These are phyloP conservation scores for Porites australiensis DNA, from an alignment of 64 coral and sea anemone species.

Conservation along the genomic window DNA sequence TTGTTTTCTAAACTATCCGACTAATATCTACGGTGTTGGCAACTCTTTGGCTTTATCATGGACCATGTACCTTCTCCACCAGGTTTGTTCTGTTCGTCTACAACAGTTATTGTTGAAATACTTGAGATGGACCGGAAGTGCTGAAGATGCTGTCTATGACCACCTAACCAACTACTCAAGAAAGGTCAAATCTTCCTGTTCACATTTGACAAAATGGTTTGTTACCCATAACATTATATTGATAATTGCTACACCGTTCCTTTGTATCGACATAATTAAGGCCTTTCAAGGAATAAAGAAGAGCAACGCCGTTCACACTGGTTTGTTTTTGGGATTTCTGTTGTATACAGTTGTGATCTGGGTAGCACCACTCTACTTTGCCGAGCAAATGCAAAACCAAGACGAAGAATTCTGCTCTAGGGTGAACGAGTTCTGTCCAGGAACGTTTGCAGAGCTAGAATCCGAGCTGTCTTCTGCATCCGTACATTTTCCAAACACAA, in stretches of 20 bases:
- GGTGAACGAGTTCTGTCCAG: constrained; percentile 78
- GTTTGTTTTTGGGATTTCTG: constrained; percentile 68
- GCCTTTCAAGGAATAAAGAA: constrained; percentile 19
- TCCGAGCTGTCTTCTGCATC: neutral
- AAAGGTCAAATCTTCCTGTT: constrained; percentile 60
- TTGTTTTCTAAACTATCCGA: constrained; percentile 80
- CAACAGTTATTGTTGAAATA: constrained; percentile 31
- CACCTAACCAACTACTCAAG: constrained; percentile 65
- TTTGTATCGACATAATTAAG: constrained; percentile 74
- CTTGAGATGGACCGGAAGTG: constrained; percentile 53
- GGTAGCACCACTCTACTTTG: constrained; percentile 79
- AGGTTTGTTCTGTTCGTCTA: constrained; percentile 64
- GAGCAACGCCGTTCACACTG: constrained; percentile 53
- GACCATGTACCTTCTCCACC: constrained; percentile 80
- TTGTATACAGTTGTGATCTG: constrained; percentile 74
- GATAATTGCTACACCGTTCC: constrained; percentile 74
- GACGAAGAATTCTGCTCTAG: constrained; percentile 65
- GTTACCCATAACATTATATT: constrained; percentile 78
- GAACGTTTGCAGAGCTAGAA: constrained; percentile 42
- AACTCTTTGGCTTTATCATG: constrained; percentile 75
- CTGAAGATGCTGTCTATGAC: constrained; percentile 69
- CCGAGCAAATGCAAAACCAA: constrained; percentile 62
- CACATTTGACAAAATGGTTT: constrained; percentile 58
- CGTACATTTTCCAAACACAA: neutral
- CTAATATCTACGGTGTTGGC: constrained; percentile 77